Evolutionary conservation across 2,888 invertebrate species (phyloP).

Genomic region (Drosophila neotestacea): DNA sequence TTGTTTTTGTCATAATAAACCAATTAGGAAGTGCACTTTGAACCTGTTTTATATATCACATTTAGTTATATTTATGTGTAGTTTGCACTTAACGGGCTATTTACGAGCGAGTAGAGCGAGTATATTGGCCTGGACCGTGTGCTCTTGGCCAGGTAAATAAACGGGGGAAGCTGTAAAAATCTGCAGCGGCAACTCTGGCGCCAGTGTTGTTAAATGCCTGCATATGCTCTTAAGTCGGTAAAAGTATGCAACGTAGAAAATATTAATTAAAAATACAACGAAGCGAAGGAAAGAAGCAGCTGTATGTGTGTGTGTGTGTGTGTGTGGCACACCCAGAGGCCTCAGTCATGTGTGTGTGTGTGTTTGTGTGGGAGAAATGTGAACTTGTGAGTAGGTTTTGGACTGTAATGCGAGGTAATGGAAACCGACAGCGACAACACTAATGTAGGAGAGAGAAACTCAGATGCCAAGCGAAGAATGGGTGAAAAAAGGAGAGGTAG

Average conservation of each 20-base stretch:
- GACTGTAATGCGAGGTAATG: conserved; percentile 39
- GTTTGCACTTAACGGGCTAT: conserved; percentile 28
- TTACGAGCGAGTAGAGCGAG: conserved; percentile 19
- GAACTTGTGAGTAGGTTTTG: conserved; percentile 25
- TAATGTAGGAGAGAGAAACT: not conserved
- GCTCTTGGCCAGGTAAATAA: conserved; percentile 9
- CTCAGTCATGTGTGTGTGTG: conserved; percentile 2
- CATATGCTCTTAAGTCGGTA: conserved; percentile 30
- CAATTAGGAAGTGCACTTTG: conserved; percentile 22
- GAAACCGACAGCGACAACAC: conserved; percentile 37
- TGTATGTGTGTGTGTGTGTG: conserved; percentile 6
- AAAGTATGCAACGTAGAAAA: conserved; percentile 63
- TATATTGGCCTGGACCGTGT: conserved; percentile 4
- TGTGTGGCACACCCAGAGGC: conserved; percentile 12
- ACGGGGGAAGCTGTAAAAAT: conserved; percentile 3
- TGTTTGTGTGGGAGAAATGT: conserved; percentile 8
- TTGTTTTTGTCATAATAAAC: conserved; percentile 24
- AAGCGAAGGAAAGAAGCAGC: conserved; percentile 23
- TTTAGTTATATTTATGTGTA: conserved; percentile 29
- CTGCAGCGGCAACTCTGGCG: conserved; percentile 21
- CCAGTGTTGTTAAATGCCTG: conserved; percentile 50
- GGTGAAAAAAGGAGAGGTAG: not conserved
- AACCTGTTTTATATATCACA: conserved; percentile 12
- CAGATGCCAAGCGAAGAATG: not conserved
- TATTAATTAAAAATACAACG: conserved; percentile 69